Evolutionary conservation across 2,888 invertebrate species (phyloP).

Genomic region (Drosophila crucigera): DNA sequence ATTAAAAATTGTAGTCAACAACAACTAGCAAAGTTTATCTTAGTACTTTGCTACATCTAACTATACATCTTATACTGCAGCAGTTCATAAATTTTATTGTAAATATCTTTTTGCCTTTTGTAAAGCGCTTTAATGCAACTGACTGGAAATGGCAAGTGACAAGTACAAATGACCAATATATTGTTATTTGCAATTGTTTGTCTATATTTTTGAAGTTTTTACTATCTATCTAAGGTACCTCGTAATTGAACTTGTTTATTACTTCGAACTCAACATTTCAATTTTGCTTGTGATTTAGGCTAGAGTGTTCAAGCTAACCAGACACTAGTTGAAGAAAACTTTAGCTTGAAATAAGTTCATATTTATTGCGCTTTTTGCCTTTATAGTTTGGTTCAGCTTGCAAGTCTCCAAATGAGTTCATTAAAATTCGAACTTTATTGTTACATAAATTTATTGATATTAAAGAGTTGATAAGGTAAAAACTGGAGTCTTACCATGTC

Average conservation of each 20-base stretch:
- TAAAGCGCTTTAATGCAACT: too few species aligned
- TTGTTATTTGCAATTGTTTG: background rate
- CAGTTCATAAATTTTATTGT: background rate
- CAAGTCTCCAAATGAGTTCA: conserved; percentile 9
- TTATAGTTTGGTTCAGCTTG: background rate
- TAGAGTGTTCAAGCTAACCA: conserved; percentile 6
- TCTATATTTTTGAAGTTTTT: background rate
- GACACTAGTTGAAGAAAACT: background rate
- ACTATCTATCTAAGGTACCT: background rate
- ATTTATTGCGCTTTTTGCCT: background rate
- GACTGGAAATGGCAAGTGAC: too few species aligned
- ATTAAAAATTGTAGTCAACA: background rate
- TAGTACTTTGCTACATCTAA: background rate
- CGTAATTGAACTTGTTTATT: background rate
- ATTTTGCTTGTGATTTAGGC: background rate
- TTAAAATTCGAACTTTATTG: conserved; percentile 25
- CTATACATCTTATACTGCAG: background rate
- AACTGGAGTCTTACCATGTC: background rate
- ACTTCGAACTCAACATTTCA: background rate
- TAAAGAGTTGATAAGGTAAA: conserved; percentile 4
- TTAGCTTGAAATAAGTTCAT: background rate
- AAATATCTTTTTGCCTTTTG: conserved; percentile 1
- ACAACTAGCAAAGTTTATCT: background rate
- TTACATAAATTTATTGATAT: conserved; percentile 16
- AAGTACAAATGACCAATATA: background rate